Evolutionary conservation across 2,797 vertebrate genomes (phyloP).

Genomic region (Microtus californicus): DNA sequence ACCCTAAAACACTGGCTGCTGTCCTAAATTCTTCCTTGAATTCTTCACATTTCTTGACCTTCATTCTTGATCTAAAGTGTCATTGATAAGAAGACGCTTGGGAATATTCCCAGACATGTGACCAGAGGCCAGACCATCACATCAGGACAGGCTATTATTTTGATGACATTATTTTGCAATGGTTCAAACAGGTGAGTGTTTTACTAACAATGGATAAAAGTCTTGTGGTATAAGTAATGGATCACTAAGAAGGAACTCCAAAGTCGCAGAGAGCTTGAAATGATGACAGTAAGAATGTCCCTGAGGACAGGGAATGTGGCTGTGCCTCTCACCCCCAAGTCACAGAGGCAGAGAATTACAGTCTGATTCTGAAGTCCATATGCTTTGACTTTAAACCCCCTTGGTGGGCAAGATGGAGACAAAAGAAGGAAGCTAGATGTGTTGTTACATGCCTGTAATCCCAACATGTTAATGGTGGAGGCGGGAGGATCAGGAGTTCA

Average conservation of each 20-base stretch:
- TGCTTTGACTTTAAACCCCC: neutral
- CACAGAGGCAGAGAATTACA: neutral
- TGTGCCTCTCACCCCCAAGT: neutral
- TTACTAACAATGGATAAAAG: too few relatives aligned
- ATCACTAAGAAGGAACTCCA: neutral
- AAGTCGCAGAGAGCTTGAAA: neutral
- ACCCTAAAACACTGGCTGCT: neutral
- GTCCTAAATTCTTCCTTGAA: neutral
- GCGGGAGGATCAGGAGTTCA: neutral
- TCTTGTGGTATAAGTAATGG: neutral
- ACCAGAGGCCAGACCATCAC: neutral
- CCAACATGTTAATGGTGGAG: neutral
- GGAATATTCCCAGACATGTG: neutral
- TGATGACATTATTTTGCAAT: neutral
- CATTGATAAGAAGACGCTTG: neutral
- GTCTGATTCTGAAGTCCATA: neutral
- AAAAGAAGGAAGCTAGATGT: neutral
- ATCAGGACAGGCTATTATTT: neutral
- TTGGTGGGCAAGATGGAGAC: neutral
- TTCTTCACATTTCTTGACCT: neutral
- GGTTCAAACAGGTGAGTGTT: neutral
- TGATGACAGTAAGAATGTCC: neutral
- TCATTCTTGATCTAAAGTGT: neutral
- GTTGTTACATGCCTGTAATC: neutral
- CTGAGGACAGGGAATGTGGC: neutral